Conservation (phyloP, 2,113 vertebrate genomes). For the Toxostoma redivivum region DNA sequence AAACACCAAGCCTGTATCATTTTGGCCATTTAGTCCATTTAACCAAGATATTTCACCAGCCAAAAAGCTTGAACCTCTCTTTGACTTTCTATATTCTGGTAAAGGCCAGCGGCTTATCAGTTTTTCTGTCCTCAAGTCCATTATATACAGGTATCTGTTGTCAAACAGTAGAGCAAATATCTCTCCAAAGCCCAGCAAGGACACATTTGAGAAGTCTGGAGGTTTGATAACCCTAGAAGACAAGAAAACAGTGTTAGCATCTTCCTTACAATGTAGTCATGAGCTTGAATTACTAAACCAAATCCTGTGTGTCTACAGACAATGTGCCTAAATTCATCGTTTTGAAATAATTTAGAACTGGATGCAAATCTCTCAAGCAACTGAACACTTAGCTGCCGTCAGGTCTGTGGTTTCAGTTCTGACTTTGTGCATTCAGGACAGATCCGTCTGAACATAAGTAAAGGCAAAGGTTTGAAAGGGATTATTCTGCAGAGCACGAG, state of each 20-base stretch:
- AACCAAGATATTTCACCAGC: constrained; percentile 94
- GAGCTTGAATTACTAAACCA: neutral
- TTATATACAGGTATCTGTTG: constrained; percentile 93
- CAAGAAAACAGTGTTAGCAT: neutral
- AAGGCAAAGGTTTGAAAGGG: neutral
- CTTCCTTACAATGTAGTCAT: neutral
- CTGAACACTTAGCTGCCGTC: neutral
- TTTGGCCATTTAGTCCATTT: constrained; percentile 90
- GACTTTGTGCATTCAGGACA: neutral
- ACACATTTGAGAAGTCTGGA: constrained; percentile 87
- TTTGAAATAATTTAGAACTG: neutral
- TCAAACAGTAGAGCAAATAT: constrained; percentile 96
- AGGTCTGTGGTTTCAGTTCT: neutral
- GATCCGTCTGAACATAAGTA: neutral
- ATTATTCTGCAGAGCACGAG: neutral
- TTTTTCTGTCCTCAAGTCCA: constrained; percentile 95
- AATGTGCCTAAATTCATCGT: neutral
- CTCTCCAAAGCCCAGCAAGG: constrained; percentile 93
- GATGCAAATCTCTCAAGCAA: neutral
- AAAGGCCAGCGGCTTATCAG: constrained; percentile 95
- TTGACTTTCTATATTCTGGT: constrained; percentile 96
- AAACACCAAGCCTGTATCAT: constrained; percentile 94
- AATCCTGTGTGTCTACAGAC: neutral
- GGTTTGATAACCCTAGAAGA: constrained; percentile 90
- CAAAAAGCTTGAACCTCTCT: constrained; percentile 96